Base-by-base conservation (phyloP, 1,140 invertebrate species). In the Helicoverpa zea region DNA sequence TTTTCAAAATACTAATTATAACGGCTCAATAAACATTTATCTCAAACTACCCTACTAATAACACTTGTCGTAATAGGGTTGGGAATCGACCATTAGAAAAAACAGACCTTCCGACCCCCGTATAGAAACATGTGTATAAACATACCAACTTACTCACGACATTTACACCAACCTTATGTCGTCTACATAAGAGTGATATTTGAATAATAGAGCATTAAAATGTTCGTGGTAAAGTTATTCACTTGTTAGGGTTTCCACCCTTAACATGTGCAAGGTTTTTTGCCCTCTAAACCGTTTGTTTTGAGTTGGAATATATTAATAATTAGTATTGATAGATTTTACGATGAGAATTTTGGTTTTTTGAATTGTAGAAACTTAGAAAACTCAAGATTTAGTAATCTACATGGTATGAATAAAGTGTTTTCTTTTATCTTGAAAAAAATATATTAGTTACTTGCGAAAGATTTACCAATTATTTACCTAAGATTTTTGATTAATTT, bases 91-190 rank as follows among this genome's bases (percentile, higher is more conserved):
- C 84, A 83, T 86, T 88, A 23, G 74, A 82, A 82, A 87, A 89
- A 85, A 89, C 86, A 84, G 82, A 43, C 58, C 82, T 82, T 68
- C 73, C 87, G 89, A 91, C 91, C 92, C 89, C 90, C 89, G 75
- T 77, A 61, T 84, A 88, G 90, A 83, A 87, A 91, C 92, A 94
- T 94, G 91, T 94, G 92, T 92, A 92, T 88, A 94, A 93, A 93
- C 91, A 93, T 86, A 90, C 86, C 81, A 80, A 82, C 54, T 30
- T 13, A 56, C 2, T 9, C 51, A 61, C 4, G 11, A 16, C 49
- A 9, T 56, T 9, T 4, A 16, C 18, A 56, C 43, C 43, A 78
- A 7, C 80, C 70, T 81, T 90, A 88, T 75, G 0, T 0, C 23
- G 35, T 14, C n/a, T n/a, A 1, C 52, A 77, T 88, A 89, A 81